Evolutionary conservation across 2,113 vertebrate species (phyloP), one percentile per base, ranked within the genome.

Genomic region (Microcebus jonahi): DNA sequence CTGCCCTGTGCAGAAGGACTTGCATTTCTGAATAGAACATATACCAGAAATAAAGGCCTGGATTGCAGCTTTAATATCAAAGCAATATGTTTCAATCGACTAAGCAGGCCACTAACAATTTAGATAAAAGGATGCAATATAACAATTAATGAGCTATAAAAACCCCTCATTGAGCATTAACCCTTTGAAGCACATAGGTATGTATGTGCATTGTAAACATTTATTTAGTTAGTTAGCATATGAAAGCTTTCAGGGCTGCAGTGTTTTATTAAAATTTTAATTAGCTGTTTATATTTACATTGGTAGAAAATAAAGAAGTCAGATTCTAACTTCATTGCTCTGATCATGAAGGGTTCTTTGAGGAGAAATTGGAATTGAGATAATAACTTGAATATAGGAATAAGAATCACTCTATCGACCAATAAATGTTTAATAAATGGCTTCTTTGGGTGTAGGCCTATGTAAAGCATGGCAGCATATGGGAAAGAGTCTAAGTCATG

Each of bases 61-160:
- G 85, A 96, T 97, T 98, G 90, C 94, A 97, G 97, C 93, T 98
- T 98, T 98, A 98, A 97, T 98, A 98, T 98, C 97, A 98, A 98
- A 98, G 95, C 98, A 98, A 96, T 98, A 97, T 76, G 96, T 98
- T 98, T 98, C 97, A 98, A 98, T 97, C 97, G 97, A 98, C 97
- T 98, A 98, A 98, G 96, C 97, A 98, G 98, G 76, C 95, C 96
- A 97, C 97, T 97, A 98, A 98, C 97, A 98, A 97, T 98, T 98
- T 97, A 98, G 97, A 98, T 98, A 98, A 98, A 98, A 98, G 95
- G 75, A 97, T 97, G 94, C 97, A 98, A 95, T 98, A 97, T 96
- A 98, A 96, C 96, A 98, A 97, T 98, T 98, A 98, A 98, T 98
- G 97, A 98, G 90, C 96, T 98, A 98, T 98, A 98, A 95, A 98